A percentile compares a stretch with the other conserved stretches of the same genome.
These are phyloP conservation scores for Hoplodrina blanda DNA, from an alignment of 2,888 invertebrate genomes.

Conservation along the genomic window DNA sequence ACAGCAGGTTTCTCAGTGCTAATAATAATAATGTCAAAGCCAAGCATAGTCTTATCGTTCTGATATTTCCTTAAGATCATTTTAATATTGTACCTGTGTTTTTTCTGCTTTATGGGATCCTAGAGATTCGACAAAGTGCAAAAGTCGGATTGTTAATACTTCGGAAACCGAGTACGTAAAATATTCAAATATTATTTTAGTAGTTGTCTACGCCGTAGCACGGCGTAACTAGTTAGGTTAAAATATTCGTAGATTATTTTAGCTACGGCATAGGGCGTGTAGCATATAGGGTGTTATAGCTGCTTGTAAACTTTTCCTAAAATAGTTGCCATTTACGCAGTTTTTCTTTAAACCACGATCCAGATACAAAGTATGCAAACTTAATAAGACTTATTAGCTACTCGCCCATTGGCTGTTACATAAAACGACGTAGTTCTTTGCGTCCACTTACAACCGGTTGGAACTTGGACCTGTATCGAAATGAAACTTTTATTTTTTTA, in stretches of 20 bases:
- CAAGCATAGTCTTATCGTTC: not conserved
- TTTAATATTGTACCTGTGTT: not conserved
- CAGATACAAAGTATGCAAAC: not conserved
- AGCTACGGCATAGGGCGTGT: not conserved
- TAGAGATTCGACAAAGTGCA: too few relatives aligned
- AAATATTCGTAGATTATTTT: not conserved
- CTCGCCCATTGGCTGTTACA: slow-evolving; percentile 24
- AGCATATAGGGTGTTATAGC: not conserved
- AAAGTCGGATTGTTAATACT: not conserved
- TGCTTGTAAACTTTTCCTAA: too few relatives aligned
- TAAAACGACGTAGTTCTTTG: slow-evolving; percentile 25
- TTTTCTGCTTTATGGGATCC: too few relatives aligned
- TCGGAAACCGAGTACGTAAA: not conserved
- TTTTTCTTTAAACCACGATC: not conserved
- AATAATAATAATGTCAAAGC: not conserved
- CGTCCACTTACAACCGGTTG: slow-evolving; percentile 37
- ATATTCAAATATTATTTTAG: not conserved
- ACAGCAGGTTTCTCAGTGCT: not conserved
- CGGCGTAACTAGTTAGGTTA: too few relatives aligned
- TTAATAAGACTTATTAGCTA: slow-evolving; percentile 1
- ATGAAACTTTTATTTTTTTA: slow-evolving; percentile 30
- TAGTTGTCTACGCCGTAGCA: slow-evolving; percentile 20
- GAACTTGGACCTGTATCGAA: slow-evolving; percentile 28
- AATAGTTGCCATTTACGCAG: too few relatives aligned
- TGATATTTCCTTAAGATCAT: not conserved